Percentiles rank a stretch among this genome's conserved stretches.
These are phyloP conservation scores for Pelecanus crispus DNA, from an alignment of 2,113 vertebrate species.

Conservation along the genomic window DNA sequence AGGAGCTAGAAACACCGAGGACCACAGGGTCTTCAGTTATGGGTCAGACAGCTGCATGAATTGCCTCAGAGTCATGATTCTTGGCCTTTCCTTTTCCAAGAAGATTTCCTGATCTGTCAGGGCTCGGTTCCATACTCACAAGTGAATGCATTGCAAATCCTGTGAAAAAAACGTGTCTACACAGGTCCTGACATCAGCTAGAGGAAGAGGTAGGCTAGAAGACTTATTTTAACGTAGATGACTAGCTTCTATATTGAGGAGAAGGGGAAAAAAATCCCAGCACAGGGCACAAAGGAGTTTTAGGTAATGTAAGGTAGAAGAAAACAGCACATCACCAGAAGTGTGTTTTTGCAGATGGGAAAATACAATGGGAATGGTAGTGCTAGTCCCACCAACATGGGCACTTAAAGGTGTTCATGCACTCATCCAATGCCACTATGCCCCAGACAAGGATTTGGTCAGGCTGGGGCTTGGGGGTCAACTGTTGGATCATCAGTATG, in stretches of 20 bases:
- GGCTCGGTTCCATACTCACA: not conserved
- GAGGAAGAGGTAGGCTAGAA: not conserved
- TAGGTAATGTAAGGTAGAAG: not conserved
- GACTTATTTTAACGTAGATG: not conserved
- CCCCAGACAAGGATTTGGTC: not conserved
- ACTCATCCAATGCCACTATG: not conserved
- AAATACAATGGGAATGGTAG: not conserved
- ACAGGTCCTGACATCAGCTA: not conserved
- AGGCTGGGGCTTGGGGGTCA: not conserved
- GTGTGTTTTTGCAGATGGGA: not conserved
- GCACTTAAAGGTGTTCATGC: not conserved
- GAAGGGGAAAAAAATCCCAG: not conserved
- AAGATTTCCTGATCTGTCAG: not conserved
- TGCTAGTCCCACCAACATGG: not conserved
- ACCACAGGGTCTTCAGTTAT: not conserved
- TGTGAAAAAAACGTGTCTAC: not conserved
- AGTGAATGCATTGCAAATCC: not conserved
- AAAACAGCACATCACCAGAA: not conserved
- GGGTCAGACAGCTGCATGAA: not conserved
- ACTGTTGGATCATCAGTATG: not conserved
- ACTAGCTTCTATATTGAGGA: not conserved
- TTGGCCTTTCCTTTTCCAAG: not conserved
- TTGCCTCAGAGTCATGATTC: not conserved
- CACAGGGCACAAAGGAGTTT: not conserved
- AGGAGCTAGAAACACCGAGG: not conserved